phyloP scores from a whole-genome alignment of 2,888 invertebrate genomes.

The Elegia similella region DNA sequence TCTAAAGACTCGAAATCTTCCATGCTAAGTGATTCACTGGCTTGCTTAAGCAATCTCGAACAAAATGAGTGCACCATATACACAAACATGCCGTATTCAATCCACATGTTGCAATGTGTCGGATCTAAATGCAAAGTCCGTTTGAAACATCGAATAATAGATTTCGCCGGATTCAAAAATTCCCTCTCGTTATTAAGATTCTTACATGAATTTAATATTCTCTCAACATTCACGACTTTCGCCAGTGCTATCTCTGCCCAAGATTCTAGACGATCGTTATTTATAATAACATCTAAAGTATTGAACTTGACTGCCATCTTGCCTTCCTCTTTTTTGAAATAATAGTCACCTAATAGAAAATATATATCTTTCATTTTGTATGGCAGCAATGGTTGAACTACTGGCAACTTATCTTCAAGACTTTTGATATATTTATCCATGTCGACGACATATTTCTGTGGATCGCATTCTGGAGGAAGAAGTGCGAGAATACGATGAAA shows the following conservation, averaged over 20 bases:
- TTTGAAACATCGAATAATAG: slow-evolving; percentile 90
- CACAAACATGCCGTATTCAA: slow-evolving; percentile 94
- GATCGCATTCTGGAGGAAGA: slow-evolving; percentile 86
- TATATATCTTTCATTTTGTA: slow-evolving; percentile 88
- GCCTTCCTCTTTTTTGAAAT: slow-evolving; percentile 93
- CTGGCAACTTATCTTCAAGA: slow-evolving; percentile 76
- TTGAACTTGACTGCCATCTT: slow-evolving; percentile 90
- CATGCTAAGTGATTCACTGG: slow-evolving; percentile 87
- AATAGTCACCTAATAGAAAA: slow-evolving; percentile 95
- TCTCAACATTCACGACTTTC: slow-evolving; percentile 89
- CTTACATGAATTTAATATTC: slow-evolving; percentile 88
- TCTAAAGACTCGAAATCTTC: slow-evolving; percentile 88
- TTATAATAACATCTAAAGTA: slow-evolving; percentile 90
- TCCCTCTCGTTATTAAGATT: slow-evolving; percentile 82
- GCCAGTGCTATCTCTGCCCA: slow-evolving; percentile 96
- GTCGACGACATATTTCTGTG: slow-evolving; percentile 82
- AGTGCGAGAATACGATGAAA: slow-evolving; percentile 86
- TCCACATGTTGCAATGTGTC: slow-evolving; percentile 89
- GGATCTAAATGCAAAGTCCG: slow-evolving; percentile 89
- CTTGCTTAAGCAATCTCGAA: slow-evolving; percentile 91
- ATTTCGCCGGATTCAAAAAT: slow-evolving; percentile 85
- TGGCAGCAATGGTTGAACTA: slow-evolving; percentile 76
- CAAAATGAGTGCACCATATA: slow-evolving; percentile 95
- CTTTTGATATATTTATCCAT: slow-evolving; percentile 87
- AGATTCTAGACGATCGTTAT: slow-evolving; percentile 91